Evolutionary conservation across 1,140 invertebrate genomes (phyloP), one percentile per base, ranked within the genome.

Genomic region (Drosophila pruinosa): DNA sequence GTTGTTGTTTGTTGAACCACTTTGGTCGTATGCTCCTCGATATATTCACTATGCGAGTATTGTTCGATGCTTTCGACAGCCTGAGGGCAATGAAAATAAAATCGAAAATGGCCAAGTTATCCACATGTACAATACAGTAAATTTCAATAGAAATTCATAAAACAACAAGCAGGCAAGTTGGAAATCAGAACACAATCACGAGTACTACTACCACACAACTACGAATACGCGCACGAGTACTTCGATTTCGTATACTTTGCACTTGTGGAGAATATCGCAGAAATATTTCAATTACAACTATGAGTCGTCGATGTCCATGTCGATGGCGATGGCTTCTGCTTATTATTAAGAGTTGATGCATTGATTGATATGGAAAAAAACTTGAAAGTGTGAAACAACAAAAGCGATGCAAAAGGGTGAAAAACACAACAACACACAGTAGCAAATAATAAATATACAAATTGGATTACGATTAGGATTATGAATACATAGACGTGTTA

Each of bases 61-160:
- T 91, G 71, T 64, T 90, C 90, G 73, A 88, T 80, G 57, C 81
- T 91, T 90, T 91, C 90, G 78, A 91, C 90, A 86, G 90, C 90
- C 90, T 91, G 74, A 58, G 83, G 54, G 72, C 68, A 86, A 88
- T 78, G 72, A 69, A 72, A 79, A 89, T 72, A 58, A 89, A 78
- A 82, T 67, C 73, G 50, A 58, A 52, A 77, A 68, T 58, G 17
- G 36, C 56, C 41, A 75, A 73, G 39, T 56, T 64, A 69, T 43
- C 8, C 34, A 68, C 57, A 57, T 64, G 10, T 57, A 6, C 31
- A n/a, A 19, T 38, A 22, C 53, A 15, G n/a, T 54, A 24, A 12
- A 36, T 36, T 63, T 47, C 28, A 47, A 38, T 70, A 21, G 28
- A 62, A 53, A 34, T 62, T 61, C 39, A 63, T 47, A 47, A 36